Base-by-base conservation (phyloP, 2,888 invertebrate species). In the Amiota minor region DNA sequence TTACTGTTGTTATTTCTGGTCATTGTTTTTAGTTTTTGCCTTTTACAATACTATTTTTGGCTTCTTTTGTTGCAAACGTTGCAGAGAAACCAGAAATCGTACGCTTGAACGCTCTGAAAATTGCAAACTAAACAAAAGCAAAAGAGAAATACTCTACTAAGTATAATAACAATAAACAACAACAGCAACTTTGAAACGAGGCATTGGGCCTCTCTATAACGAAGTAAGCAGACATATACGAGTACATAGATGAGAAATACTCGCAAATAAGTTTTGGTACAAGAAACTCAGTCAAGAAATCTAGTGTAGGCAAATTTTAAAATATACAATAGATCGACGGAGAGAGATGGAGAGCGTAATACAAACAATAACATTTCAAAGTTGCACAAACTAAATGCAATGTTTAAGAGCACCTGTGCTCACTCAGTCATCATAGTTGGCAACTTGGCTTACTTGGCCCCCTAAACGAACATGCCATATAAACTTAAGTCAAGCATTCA, bases 91-190 rank as follows among this genome's bases (percentile, higher is more conserved):
- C 80, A 78, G 83, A 80, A 85, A 83, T 83, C 84, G 82, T 84
- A 84, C 86, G 86, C 84, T 81, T 83, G 84, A 81, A 83, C 79
- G 81, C 84, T 75, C 83, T 84, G 80, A 86, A 83, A 85, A 85
- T 85, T 84, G 83, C 86, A 84, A 84, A 78, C 85, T 78, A 74
- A 77, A 79, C 79, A 78, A 80, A 75, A 79, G 74, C 74, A 75
- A 56, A 73, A 55, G 61, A 20, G 23, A 65, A 75, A 64, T 50
- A 20, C 64, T 73, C 72, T 76, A 78, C 78, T 81, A 78, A 76
- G 78, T n/a, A 82, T 77, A 76, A 78, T 56, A 77, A 64, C 75
- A 14, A 70, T 49, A 67, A 35, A 11, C 23, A n/a, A 68, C 14
- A 53, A 50, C 20, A 35, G 12, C n/a, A 59, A 61, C 46, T 61